These are phyloP conservation scores for Indri indri DNA, from an alignment of 2,113 vertebrate genomes.

Conservation along the genomic window DNA sequence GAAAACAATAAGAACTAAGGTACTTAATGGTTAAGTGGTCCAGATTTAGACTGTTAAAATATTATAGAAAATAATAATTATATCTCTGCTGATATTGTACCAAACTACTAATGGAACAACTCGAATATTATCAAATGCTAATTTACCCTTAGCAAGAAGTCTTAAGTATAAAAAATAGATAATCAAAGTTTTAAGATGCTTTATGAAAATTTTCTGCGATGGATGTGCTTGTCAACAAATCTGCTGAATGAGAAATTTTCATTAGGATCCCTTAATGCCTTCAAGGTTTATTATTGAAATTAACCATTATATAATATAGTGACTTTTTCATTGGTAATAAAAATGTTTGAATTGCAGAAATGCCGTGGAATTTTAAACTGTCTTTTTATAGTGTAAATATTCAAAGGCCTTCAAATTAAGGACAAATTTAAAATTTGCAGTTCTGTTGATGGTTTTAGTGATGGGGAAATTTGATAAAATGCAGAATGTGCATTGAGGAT, in stretches of 20 bases:
- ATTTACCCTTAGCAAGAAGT: neutral
- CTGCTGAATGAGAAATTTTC: neutral
- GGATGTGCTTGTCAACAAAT: neutral
- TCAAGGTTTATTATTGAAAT: constrained; percentile 44
- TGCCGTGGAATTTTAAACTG: constrained; percentile 54
- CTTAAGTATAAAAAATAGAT: neutral
- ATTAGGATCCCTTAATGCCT: neutral
- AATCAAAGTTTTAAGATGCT: neutral
- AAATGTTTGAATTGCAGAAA: constrained; percentile 67
- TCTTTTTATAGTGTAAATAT: constrained; percentile 47
- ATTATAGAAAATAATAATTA: neutral
- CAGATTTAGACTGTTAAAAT: neutral
- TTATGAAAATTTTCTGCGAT: neutral
- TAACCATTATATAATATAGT: constrained; percentile 33
- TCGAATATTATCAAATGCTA: neutral
- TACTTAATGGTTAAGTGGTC: neutral
- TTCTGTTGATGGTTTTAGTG: constrained; percentile 68
- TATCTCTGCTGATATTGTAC: neutral
- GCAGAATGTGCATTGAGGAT: constrained; percentile 48
- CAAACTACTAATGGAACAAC: neutral
- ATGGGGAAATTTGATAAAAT: constrained; percentile 43
- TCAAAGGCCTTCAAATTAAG: constrained; percentile 71
- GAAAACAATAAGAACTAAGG: neutral
- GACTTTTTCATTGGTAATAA: constrained; percentile 56
- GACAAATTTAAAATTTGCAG: constrained; percentile 67